A percentile compares a stretch with the other conserved stretches of the same genome.
Conservation (phyloP, 2,113 vertebrate species). For the Phoxinus phoxinus region DNA sequence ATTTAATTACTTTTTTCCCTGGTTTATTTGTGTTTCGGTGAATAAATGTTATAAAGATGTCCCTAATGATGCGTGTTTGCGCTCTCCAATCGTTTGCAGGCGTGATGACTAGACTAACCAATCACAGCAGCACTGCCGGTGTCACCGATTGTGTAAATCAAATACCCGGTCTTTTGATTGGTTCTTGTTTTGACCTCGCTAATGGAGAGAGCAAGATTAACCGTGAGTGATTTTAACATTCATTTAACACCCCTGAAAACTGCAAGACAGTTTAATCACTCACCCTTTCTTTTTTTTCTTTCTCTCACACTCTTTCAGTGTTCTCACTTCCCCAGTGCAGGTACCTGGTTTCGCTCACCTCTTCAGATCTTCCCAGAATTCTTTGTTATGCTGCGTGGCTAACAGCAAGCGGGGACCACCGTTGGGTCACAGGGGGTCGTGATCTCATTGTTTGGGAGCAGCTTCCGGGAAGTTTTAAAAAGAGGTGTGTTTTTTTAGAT, state of each 20-base stretch:
- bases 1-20: neutral
- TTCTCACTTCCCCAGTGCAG: constrained; percentile 76
- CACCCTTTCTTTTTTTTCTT: constrained; percentile 15
- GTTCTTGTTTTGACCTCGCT: constrained; percentile 78
- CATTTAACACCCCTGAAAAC: neutral
- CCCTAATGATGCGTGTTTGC: constrained; percentile 20
- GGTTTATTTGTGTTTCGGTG: constrained; percentile 8
- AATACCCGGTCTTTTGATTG: constrained; percentile 76
- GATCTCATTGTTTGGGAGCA: constrained; percentile 79
- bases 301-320: constrained; percentile 62
- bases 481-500: constrained; percentile 66
- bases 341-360: constrained; percentile 77
- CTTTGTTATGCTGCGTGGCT: constrained; percentile 79
- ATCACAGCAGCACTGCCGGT: constrained; percentile 78
- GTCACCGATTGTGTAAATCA: constrained; percentile 81
- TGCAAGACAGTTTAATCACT: neutral
- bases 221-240: constrained; percentile 66
- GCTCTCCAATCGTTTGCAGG: constrained; percentile 72
- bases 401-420: constrained; percentile 78
- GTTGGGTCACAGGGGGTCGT: constrained; percentile 79
- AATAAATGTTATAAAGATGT: constrained; percentile 46
- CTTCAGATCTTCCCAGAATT: constrained; percentile 72
- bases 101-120: constrained; percentile 75
- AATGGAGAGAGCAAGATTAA: constrained; percentile 78
- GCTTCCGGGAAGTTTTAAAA: constrained; percentile 72